Conservation (phyloP, 2,113 vertebrate species). For the Nymphicus hollandicus region DNA sequence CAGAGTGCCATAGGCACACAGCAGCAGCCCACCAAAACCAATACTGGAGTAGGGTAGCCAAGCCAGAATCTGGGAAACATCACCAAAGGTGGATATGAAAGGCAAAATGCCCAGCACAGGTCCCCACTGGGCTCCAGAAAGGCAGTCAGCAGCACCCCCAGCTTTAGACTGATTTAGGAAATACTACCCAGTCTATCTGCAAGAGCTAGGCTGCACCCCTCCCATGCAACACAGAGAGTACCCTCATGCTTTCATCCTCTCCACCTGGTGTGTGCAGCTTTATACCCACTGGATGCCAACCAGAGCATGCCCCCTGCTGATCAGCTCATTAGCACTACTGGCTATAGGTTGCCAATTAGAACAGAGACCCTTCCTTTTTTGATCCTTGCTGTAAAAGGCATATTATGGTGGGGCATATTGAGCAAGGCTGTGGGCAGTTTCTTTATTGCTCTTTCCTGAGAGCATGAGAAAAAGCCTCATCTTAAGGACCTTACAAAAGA, state of each 20-base stretch:
- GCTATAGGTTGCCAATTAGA: not conserved
- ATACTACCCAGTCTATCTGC: accelerated
- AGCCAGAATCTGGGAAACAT: not conserved
- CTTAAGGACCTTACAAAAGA: not conserved
- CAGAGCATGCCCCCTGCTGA: not conserved
- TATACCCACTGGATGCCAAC: not conserved
- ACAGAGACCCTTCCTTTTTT: not conserved
- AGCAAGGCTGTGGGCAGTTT: not conserved
- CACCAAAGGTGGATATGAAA: not conserved
- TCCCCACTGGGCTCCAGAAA: not conserved
- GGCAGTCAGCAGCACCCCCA: not conserved
- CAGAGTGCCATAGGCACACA: not conserved
- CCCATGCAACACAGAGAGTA: not conserved
- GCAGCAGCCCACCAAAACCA: not conserved
- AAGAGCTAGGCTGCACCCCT: not conserved
- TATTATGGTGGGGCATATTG: not conserved
- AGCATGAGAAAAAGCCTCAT: not conserved
- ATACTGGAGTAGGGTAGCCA: accelerated
- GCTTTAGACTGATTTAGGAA: accelerated
- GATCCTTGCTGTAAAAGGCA: not conserved
- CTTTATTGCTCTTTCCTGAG: not conserved
- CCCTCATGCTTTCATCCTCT: not conserved
- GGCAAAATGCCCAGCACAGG: not conserved
- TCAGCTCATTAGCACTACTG: not conserved
- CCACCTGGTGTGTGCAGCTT: not conserved